Evolutionary conservation across 2,888 invertebrate species (phyloP).

Genomic region (Ormia ochracea): DNA sequence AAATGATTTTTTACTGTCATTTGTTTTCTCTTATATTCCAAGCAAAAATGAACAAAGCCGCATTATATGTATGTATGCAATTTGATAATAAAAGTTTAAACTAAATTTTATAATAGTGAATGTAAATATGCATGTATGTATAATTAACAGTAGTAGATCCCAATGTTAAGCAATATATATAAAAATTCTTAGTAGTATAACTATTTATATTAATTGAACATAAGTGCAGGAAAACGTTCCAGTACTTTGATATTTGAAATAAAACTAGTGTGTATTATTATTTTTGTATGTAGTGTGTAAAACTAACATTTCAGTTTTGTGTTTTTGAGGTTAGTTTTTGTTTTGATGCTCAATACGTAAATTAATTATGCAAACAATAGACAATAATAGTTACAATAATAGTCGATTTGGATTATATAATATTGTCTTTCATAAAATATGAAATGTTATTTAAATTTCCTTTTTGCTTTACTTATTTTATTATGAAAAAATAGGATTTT

Average conservation of each 20-base stretch:
- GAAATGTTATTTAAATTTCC: constrained; percentile 14
- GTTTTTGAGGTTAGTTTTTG: constrained; percentile 57
- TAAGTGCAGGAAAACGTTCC: constrained; percentile 32
- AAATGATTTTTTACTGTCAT: constrained; percentile 16
- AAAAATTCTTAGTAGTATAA: background rate
- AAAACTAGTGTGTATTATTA: background rate
- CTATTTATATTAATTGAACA: constrained; percentile 15
- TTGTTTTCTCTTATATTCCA: constrained; percentile 19
- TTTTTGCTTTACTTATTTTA: background rate
- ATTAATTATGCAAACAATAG: constrained; percentile 22
- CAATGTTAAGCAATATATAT: constrained; percentile 17
- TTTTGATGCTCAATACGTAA: constrained; percentile 45
- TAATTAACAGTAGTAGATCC: constrained; percentile 14
- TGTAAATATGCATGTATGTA: background rate
- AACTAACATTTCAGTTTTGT: constrained; percentile 55
- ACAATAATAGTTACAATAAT: constrained; percentile 22
- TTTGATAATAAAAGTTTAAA: constrained; percentile 7
- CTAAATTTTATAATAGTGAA: background rate
- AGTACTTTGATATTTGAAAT: background rate
- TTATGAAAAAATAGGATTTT: constrained; percentile 56
- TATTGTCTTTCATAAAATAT: constrained; percentile 56
- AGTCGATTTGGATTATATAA: constrained; percentile 38
- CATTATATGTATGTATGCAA: background rate
- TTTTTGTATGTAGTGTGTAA: constrained; percentile 30
- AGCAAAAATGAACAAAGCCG: constrained; percentile 12